Conservation (phyloP, 2,113 vertebrate genomes). For the Onychostruthus taczanowskii region DNA sequence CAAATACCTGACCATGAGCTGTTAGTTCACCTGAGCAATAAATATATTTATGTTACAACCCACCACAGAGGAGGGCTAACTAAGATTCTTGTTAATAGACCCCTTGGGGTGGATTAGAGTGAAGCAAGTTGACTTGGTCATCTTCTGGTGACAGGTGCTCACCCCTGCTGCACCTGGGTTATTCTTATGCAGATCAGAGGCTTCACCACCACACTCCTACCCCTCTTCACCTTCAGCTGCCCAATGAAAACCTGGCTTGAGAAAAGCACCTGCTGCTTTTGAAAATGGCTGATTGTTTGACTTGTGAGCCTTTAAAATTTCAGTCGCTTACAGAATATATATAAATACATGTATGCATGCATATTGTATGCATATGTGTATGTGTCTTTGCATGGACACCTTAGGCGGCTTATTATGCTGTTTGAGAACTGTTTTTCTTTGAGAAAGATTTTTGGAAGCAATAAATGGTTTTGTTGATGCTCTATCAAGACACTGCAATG, state of each 20-base stretch:
- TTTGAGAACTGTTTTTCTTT: background rate
- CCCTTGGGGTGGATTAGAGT: too few relatives aligned
- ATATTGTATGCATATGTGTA: background rate
- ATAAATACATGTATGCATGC: background rate
- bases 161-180: too few relatives aligned
- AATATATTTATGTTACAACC: rapidly evolving
- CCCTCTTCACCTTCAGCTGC: background rate
- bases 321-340: too few relatives aligned
- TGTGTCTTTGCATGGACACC: too few relatives aligned
- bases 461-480: background rate
- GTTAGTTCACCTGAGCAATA: background rate
- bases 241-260: too few relatives aligned
- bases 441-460: background rate
- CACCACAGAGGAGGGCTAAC: background rate
- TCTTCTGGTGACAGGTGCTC: background rate
- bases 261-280: background rate
- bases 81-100: background rate
- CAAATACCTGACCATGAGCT: background rate
- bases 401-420: background rate
- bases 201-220: background rate
- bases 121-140: background rate
- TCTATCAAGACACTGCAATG: background rate
- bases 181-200: background rate
- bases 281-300: background rate
- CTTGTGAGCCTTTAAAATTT: background rate